Conservation (phyloP, 2,113 vertebrate species). For the Drymodes brunneopygia region DNA sequence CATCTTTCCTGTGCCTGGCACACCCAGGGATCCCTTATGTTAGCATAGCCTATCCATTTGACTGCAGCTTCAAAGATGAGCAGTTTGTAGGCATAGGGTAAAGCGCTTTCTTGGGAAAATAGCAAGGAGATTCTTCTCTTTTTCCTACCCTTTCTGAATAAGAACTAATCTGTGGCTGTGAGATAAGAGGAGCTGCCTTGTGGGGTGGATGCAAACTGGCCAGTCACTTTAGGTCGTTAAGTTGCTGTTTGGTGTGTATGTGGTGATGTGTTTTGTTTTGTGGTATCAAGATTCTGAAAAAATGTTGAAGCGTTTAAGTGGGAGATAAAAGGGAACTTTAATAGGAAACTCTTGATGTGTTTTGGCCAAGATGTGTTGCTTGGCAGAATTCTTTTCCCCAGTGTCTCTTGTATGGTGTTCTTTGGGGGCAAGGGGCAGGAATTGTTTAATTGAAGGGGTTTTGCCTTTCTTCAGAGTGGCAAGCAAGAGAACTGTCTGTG, state of each 20-base stretch:
- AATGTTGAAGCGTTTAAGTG: conserved; percentile 23
- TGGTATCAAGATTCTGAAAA: conserved; percentile 50
- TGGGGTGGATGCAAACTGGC: conserved; percentile 34
- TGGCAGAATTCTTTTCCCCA: conserved; percentile 37
- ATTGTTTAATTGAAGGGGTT: conserved; percentile 45
- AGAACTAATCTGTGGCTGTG: conserved; percentile 1
- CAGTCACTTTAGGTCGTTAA: conserved; percentile 53
- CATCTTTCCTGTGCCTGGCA: conserved; percentile 53
- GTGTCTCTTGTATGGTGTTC: conserved; percentile 61
- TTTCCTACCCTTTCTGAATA: neutral
- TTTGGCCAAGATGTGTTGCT: conserved; percentile 55
- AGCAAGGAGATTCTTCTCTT: neutral
- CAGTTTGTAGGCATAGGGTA: conserved; percentile 21
- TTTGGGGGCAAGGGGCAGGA: conserved; percentile 47
- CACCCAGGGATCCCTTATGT: conserved; percentile 24
- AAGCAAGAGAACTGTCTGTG: conserved; percentile 42
- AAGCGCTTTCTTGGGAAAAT: conserved; percentile 19
- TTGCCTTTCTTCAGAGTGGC: conserved; percentile 49
- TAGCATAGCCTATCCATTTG: conserved; percentile 40
- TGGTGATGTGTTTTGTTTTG: conserved; percentile 35
- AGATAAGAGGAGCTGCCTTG: conserved; percentile 42
- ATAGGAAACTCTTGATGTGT: conserved; percentile 47
- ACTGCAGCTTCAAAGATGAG: conserved; percentile 47
- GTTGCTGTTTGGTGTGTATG: conserved; percentile 27
- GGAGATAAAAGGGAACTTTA: conserved; percentile 51